These are phyloP conservation scores for Montipora foliosa DNA, from an alignment of 64 coral and sea anemone species.

Conservation along the genomic window DNA sequence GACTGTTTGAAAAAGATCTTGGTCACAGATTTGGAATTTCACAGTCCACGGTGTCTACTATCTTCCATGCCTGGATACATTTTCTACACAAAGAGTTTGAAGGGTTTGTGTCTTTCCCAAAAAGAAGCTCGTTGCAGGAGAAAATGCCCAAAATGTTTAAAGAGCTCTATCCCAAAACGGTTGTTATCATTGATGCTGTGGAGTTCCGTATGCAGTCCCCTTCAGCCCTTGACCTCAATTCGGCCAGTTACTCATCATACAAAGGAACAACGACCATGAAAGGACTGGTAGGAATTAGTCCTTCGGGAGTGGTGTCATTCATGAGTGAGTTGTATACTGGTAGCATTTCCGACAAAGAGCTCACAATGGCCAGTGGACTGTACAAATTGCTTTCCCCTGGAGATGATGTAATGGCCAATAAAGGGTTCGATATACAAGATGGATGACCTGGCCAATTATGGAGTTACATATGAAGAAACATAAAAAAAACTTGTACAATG, in stretches of 20 bases:
- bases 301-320: too few species aligned
- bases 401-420: too few species aligned
- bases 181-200: constrained; percentile 65
- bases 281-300: too few species aligned
- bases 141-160: constrained; percentile 54
- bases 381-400: too few species aligned
- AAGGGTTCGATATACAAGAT: too few species aligned
- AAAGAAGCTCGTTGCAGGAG: constrained; percentile 4
- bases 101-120: constrained; percentile 7
- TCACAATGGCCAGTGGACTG: too few species aligned
- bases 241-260: constrained; percentile 53
- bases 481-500: too few species aligned
- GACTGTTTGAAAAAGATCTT: constrained; percentile 54
- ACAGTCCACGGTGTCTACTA: constrained; percentile 12
- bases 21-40: constrained; percentile 33
- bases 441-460: too few species aligned
- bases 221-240: constrained; percentile 33
- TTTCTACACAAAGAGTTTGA: constrained; percentile 59
- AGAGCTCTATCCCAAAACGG: constrained; percentile 61
- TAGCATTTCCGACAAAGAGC: too few species aligned
- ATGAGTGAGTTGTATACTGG: too few species aligned
- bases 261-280: constrained; percentile 46
- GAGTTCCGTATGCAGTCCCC: constrained; percentile 50
- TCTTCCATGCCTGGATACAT: constrained; percentile 50
- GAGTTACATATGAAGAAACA: too few species aligned